phyloP scores from a whole-genome alignment of 2,113 vertebrate species.

The Daubentonia madagascariensis region DNA sequence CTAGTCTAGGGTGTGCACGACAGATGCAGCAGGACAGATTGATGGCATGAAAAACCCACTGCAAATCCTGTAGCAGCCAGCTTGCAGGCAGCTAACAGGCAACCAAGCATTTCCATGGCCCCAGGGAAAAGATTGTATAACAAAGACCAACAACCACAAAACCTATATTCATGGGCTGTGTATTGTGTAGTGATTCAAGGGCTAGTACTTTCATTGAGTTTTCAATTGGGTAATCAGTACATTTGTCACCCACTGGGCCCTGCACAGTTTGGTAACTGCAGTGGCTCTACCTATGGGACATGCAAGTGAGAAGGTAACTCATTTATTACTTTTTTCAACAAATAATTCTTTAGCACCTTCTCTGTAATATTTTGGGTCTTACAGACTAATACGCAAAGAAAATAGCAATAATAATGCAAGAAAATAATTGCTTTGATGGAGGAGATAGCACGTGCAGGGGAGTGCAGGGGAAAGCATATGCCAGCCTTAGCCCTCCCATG shows the following conservation, averaged over 20 bases:
- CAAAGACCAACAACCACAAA: background rate
- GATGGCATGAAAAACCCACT: background rate
- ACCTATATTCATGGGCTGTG: too few relatives aligned
- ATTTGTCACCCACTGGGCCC: background rate
- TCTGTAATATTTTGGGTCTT: background rate
- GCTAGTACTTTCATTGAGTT: background rate
- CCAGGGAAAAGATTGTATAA: background rate
- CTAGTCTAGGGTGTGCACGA: background rate
- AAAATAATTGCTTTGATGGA: background rate
- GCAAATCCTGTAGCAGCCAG: background rate
- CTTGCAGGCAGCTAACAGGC: background rate
- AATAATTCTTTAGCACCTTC: background rate
- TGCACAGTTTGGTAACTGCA: background rate
- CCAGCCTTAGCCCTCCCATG: background rate
- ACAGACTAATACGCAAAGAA: background rate
- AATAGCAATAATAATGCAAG: background rate
- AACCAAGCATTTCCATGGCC: background rate
- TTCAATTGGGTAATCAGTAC: background rate
- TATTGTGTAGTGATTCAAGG: background rate
- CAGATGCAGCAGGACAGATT: background rate
- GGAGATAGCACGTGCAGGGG: background rate
- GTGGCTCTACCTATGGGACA: background rate
- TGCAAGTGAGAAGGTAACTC: background rate
- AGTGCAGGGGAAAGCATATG: rapidly evolving
- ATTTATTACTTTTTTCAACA: background rate